Percentiles rank a stretch among this genome's conserved stretches.
phyloP scores from a whole-genome alignment of 2,113 vertebrate genomes.

The Bothrops jararaca region DNA sequence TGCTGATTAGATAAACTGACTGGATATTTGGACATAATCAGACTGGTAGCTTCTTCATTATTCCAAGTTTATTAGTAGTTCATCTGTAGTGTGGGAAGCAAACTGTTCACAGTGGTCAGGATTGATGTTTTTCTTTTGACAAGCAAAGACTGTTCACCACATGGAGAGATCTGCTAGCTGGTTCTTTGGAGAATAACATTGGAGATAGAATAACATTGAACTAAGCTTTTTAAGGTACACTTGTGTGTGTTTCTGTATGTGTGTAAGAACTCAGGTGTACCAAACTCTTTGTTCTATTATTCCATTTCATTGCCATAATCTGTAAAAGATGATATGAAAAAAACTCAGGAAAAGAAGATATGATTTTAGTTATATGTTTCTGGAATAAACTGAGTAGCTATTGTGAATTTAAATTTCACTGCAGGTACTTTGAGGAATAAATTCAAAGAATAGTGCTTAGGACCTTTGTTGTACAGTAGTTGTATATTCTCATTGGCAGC shows the following conservation, averaged over 20 bases:
- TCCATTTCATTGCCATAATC: conserved; percentile 35
- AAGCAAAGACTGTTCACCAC: not conserved
- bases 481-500: conserved; percentile 24
- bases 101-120: conserved; percentile 4
- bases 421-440: conserved; percentile 59
- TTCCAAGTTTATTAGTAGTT: not conserved
- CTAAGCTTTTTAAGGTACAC: not conserved
- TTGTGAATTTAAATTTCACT: conserved; percentile 54
- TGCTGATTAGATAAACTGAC: not conserved
- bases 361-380: conserved; percentile 49
- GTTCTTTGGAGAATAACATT: conserved; percentile 13
- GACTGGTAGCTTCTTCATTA: not conserved
- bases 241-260: not conserved
- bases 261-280: not conserved
- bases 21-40: not conserved
- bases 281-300: conserved; percentile 30
- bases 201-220: conserved; percentile 1
- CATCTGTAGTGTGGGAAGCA: not conserved
- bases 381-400: conserved; percentile 48
- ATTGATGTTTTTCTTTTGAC: not conserved
- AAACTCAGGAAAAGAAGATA: conserved; percentile 36
- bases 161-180: not conserved
- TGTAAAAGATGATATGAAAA: conserved; percentile 42
- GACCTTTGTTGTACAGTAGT: conserved; percentile 28
- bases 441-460: conserved; percentile 48